phyloP scores from a whole-genome alignment of 2,113 vertebrate genomes.

The Silurus glanis region DNA sequence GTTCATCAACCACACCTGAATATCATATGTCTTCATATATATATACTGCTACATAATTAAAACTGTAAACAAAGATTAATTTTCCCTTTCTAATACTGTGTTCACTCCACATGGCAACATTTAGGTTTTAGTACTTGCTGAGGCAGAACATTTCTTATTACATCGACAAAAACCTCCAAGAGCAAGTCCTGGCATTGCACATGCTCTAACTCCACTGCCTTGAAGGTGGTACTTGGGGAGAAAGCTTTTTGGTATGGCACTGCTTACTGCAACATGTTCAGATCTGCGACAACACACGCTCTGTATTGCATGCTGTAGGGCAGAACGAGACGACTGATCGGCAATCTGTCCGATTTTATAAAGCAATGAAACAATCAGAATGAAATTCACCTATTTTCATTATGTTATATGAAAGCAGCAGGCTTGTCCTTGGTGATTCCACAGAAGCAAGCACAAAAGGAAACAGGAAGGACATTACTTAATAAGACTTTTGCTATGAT shows the following conservation, averaged over 20 bases:
- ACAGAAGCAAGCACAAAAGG: not conserved
- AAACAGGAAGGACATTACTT: not conserved
- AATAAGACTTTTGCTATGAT: not conserved
- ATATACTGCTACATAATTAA: too few species aligned
- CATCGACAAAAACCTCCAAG: not conserved
- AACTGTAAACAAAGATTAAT: not conserved
- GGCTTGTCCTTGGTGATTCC: not conserved
- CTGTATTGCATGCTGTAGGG: not conserved
- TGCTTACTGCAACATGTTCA: conserved; percentile 11
- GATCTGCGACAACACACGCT: not conserved
- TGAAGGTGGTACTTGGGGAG: not conserved
- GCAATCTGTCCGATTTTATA: not conserved
- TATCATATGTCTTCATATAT: not conserved
- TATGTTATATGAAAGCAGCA: not conserved
- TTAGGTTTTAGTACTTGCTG: not conserved
- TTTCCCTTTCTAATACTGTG: not conserved
- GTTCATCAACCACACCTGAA: not conserved
- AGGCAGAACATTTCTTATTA: not conserved
- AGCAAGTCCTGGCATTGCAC: not conserved
- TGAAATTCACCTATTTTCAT: not conserved
- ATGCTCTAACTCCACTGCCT: not conserved
- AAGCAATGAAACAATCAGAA: not conserved
- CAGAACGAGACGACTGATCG: not conserved
- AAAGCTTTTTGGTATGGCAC: not conserved
- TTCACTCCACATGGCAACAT: not conserved